These are phyloP conservation scores for Atherinosoma microstoma DNA, from an alignment of 2,797 vertebrate genomes.

Conservation along the genomic window DNA sequence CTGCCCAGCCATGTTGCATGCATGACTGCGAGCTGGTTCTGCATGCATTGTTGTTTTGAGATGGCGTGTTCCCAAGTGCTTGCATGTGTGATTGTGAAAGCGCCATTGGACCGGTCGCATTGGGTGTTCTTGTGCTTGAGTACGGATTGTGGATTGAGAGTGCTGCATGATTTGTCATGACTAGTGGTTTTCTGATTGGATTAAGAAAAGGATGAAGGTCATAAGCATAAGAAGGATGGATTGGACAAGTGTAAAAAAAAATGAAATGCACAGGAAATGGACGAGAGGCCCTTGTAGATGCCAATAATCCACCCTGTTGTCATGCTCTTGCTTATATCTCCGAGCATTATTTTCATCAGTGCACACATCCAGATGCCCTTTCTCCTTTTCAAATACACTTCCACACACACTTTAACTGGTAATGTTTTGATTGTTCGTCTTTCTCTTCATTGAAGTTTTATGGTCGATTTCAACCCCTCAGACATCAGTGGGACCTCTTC, in stretches of 20 bases:
- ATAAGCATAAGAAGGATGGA: slow-evolving; percentile 25
- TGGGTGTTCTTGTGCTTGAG: slow-evolving; percentile 30
- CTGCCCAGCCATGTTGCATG: slow-evolving; percentile 51
- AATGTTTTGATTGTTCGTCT: slow-evolving; percentile 1
- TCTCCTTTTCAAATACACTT: slow-evolving; percentile 1
- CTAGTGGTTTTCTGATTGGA: slow-evolving; percentile 55
- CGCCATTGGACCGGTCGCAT: slow-evolving; percentile 16
- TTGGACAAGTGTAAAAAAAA: slow-evolving; percentile 28
- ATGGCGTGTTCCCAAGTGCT: slow-evolving; percentile 38
- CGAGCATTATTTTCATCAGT: slow-evolving; percentile 4
- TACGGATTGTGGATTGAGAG: slow-evolving; percentile 4
- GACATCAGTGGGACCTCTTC: slow-evolving; percentile 6
- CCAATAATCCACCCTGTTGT: slow-evolving; percentile 62
- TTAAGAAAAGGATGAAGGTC: slow-evolving; percentile 55
- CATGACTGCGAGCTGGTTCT: slow-evolving; percentile 40
- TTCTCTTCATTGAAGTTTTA: slow-evolving; percentile 1
- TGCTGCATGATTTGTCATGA: slow-evolving; percentile 6
- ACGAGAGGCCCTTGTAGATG: slow-evolving; percentile 34
- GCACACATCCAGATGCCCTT: not conserved
- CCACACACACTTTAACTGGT: not conserved
- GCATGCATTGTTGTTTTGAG: slow-evolving; percentile 42
- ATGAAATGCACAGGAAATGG: slow-evolving; percentile 25
- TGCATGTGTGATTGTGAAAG: slow-evolving; percentile 45
- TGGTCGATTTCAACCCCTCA: not conserved
- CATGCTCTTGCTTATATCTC: slow-evolving; percentile 16